Evolutionary conservation across 2,888 invertebrate genomes (phyloP), one percentile per base, ranked within the genome.

Genomic region (Amphipyra tragopoginis): DNA sequence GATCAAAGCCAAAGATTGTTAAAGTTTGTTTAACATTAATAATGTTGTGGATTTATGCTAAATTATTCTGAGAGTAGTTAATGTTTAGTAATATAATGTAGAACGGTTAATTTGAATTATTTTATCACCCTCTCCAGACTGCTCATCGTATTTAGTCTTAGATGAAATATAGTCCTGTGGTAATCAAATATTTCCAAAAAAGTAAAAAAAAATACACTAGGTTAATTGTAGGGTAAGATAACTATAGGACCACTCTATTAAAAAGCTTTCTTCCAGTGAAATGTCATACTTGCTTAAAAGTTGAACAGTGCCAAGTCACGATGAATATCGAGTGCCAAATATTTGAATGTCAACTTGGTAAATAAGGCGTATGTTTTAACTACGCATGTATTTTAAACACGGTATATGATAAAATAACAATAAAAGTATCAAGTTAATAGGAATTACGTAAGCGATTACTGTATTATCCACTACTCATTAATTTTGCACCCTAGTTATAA

Each of bases 1-100:
- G 97, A 97, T 96, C 97, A 97, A 97, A 96, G 96, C 97, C 97
- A 97, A 97, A 97, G 97, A 96, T 96, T 96, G 96, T 97, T 96
- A 95, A 96, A 91, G 90, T 93, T 93, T 94, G 92, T 93, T 94
- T 93, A 89, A 93, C 94, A 91, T 90, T 93, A 90, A 91, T 91
- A 86, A 93, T 93, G 93, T 94, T 94, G 93, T 92, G 92, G 92
- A 92, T 92, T 90, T 92, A 92, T 91, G 90, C 91, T 92, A 93
- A 93, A 94, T 93, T 94, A 93, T 93, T 93, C 90, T 91, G 93
- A 90, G 88, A 89, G 87, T 93, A 92, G 91, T 89, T 90, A 90
- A 90, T 90, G 85, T 89, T 86, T 91, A 90, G 90, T 87, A 80
- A 82, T 87, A 84, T 90, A 91, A 87, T 82, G 82, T 90, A 88